Conservation (phyloP, 35 echinoderm and acorn worm genomes). For the Anneissia japonica region DNA sequence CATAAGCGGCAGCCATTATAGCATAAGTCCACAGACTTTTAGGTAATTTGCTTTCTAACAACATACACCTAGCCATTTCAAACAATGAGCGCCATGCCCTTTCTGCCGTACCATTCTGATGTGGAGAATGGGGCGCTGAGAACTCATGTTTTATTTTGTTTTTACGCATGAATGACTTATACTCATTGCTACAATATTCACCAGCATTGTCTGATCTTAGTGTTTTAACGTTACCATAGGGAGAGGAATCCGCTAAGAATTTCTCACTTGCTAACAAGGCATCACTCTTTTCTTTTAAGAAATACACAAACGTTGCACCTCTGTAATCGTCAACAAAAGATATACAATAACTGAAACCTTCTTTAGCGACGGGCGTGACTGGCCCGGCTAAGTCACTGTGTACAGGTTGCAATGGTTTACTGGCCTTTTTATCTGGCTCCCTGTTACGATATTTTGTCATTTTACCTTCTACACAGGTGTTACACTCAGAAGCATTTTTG, state of each 20-base stretch:
- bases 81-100: background rate
- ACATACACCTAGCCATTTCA: background rate
- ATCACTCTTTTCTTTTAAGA: background rate
- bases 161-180: background rate
- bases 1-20: background rate
- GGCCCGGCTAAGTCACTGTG: background rate
- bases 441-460: background rate
- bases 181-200: background rate
- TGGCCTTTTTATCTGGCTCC: background rate
- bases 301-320: background rate
- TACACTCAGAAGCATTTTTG: background rate
- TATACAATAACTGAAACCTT: background rate
- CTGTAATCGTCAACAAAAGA: background rate
- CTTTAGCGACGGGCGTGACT: background rate
- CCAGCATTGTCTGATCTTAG: background rate
- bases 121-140: background rate
- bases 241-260: background rate
- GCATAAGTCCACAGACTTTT: background rate
- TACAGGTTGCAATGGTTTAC: background rate
- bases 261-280: background rate
- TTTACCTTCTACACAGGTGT: background rate
- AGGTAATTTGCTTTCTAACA: background rate
- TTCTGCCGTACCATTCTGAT: background rate
- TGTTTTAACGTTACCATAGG: background rate
- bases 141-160: background rate